A percentile compares a stretch with the other conserved stretches of the same genome.
These are phyloP conservation scores for Prorops nasuta DNA, from an alignment of 1,140 invertebrate genomes.

Conservation along the genomic window DNA sequence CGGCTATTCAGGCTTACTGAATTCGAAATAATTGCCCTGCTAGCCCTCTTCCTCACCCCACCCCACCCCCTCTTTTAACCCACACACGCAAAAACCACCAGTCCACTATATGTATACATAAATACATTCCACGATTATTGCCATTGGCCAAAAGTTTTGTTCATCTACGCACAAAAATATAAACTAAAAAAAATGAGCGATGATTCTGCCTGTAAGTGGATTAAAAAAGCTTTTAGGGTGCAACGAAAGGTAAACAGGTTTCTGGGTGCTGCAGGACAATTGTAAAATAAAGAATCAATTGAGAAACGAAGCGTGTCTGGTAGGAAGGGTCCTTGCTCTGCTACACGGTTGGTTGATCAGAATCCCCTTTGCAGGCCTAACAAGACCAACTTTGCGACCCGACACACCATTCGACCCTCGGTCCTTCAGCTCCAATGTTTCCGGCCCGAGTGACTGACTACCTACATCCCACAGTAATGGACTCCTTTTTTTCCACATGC, in stretches of 20 bases:
- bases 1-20: constrained; percentile 47
- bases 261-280: constrained; percentile 30
- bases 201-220: no score
- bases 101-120: no score
- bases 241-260: no score
- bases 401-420: constrained; percentile 15
- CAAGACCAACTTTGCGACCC: constrained; percentile 40
- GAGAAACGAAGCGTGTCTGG: constrained; percentile 44
- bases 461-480: not conserved
- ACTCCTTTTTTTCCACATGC: constrained; percentile 4
- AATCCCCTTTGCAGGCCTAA: constrained; percentile 38
- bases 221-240: no score
- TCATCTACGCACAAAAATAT: no score
- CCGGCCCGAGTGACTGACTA: not conserved
- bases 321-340: constrained; percentile 13
- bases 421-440: no score
- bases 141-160: no score
- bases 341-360: constrained; percentile 37
- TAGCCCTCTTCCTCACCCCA: not conserved
- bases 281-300: constrained; percentile 51
- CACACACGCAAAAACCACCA: no score
- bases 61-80: not conserved
- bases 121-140: no score
- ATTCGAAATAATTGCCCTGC: constrained; percentile 50
- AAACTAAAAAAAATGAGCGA: no score